Evolutionary conservation across 2,113 vertebrate genomes (phyloP), one percentile per base, ranked within the genome.

Genomic region (Pleuronectes platessa): DNA sequence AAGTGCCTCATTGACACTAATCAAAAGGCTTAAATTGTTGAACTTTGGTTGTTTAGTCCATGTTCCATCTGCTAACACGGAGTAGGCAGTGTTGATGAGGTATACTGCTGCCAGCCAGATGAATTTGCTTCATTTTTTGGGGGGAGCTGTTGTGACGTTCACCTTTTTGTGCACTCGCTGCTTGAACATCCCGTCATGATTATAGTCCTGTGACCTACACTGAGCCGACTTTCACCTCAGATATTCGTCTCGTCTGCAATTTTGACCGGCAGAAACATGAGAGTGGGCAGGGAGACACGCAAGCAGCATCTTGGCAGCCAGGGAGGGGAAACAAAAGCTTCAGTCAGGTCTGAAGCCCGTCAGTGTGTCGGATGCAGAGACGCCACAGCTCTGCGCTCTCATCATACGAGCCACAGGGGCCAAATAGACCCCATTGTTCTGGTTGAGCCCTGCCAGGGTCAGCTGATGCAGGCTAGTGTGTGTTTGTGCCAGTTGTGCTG

Each of bases 401-500:
- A 79, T 88, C 86, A 81, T 56, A 42, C 77, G 21, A 83, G 76
- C 75, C 78, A 54, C 74, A 76, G 40, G 40, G 56, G 71, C 67
- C 68, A 78, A 82, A 83, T 85, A 79, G 85, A 77, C 60, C 76
- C 76, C 14, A 45, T 92, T 92, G 90, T 92, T 90, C 76, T 89
- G 77, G 61, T 70, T 35, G 70, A 73, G 66, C 70, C 71, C 67
- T 73, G 69, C 79, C 68, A 24, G 42, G 37, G 58, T 92, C 90
- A 90, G 88, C 80, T 84, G 79, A 88, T 78, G 47, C 17, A 15
- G 45, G 53, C 21, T 51, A 75, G 60, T 81, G 76, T 76, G n/a
- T 79, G 55, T 70, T 31, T 63, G 60, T 71, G 67, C 23, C 55
- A 55, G 71, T 83, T 90, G 88, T 88, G 79, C 71, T 67, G 71